Percentiles rank a stretch among this genome's conserved stretches.
Evolutionary conservation across 2,113 vertebrate genomes (phyloP).

Genomic region (Junco hyemalis): DNA sequence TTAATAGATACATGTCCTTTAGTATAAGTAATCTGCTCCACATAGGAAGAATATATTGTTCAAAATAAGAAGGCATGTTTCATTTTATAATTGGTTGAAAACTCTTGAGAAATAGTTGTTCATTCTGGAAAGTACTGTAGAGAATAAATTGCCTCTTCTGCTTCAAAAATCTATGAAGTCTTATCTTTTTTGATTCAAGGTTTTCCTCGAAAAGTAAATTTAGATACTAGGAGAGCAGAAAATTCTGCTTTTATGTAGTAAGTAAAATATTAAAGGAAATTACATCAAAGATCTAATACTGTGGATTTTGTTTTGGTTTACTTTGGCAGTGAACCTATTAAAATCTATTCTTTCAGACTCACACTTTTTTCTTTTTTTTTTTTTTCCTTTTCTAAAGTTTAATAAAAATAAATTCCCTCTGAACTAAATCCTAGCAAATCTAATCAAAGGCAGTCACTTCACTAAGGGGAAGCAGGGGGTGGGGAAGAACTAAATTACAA

Average conservation of each 20-base stretch:
- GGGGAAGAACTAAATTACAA: slow-evolving; percentile 44
- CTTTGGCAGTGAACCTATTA: slow-evolving; percentile 18
- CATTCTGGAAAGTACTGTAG: slow-evolving; percentile 8
- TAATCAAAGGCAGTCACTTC: slow-evolving; percentile 58
- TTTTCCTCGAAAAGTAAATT: slow-evolving; percentile 29
- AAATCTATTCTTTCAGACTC: neutral
- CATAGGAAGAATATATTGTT: slow-evolving; percentile 26
- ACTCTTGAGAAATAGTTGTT: slow-evolving; percentile 51
- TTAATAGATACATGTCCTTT: slow-evolving; percentile 39
- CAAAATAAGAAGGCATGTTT: slow-evolving; percentile 61
- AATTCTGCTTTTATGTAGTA: slow-evolving; percentile 13
- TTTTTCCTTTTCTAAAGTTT: neutral
- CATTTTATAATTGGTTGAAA: slow-evolving; percentile 61
- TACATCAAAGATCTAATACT: neutral
- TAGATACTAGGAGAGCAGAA: neutral
- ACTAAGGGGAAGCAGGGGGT: slow-evolving; percentile 22
- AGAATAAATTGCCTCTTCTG: slow-evolving; percentile 47
- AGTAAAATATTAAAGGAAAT: slow-evolving; percentile 45
- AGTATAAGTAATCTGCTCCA: slow-evolving; percentile 34
- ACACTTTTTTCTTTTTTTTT: neutral
- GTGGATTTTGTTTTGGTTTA: neutral
- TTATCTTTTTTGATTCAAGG: slow-evolving; percentile 52
- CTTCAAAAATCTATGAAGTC: slow-evolving; percentile 33
- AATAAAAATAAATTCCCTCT: slow-evolving; percentile 52
- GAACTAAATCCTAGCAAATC: slow-evolving; percentile 49